phyloP scores from a whole-genome alignment of 1,140 invertebrate species.

The Drosophila dunni region DNA sequence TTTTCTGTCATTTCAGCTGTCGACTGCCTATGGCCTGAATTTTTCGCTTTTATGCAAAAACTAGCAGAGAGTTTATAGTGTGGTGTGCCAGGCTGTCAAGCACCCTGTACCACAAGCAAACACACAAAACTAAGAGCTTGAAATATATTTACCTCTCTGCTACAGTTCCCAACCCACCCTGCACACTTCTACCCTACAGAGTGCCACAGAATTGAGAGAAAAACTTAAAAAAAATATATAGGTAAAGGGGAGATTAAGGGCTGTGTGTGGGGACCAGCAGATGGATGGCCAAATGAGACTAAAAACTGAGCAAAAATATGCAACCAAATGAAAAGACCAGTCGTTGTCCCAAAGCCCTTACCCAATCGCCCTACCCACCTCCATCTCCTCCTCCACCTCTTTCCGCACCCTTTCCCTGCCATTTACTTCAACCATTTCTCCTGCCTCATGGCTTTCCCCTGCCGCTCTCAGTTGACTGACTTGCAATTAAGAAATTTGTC shows the following conservation, averaged over 20 bases:
- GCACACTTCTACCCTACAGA: too few species aligned
- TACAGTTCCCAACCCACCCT: too few species aligned
- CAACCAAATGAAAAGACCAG: conserved; percentile 7
- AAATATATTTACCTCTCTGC: too few species aligned
- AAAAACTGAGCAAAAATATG: conserved; percentile 65
- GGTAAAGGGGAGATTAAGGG: conserved; percentile 1
- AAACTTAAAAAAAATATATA: conserved; percentile 2
- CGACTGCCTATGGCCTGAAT: conserved; percentile 48
- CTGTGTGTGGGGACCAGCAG: neutral
- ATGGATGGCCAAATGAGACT: neutral
- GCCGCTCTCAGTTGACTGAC: conserved; percentile 31
- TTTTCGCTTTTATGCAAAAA: conserved; percentile 35
- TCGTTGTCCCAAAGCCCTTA: neutral
- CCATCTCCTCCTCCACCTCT: neutral
- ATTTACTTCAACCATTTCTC: neutral
- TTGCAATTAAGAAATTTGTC: conserved; percentile 81
- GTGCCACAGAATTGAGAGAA: neutral
- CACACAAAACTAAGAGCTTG: too few species aligned
- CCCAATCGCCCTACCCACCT: neutral
- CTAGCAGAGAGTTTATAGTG: neutral
- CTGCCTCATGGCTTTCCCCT: neutral
- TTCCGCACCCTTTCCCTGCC: neutral
- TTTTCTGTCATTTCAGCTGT: conserved; percentile 51
- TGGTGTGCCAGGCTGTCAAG: too few species aligned
- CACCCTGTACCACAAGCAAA: too few species aligned